Evolutionary conservation across 2,113 vertebrate species (phyloP).

Genomic region (Clarias magur): DNA sequence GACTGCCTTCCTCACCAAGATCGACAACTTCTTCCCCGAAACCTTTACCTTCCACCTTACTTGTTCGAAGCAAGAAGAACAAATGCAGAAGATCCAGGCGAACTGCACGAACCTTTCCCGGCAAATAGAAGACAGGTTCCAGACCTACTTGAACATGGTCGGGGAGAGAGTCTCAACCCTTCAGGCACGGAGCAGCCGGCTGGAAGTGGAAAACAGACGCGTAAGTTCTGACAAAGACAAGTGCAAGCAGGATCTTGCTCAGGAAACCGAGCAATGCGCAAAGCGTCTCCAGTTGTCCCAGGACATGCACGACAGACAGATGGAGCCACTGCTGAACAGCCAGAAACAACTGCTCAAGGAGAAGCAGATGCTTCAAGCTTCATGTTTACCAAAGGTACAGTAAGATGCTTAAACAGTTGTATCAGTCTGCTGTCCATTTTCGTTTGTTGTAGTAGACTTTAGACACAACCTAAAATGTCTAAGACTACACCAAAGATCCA

Average conservation of each 20-base stretch:
- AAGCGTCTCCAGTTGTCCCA: constrained; percentile 56
- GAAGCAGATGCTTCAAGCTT: constrained; percentile 53
- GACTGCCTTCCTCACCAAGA: constrained; percentile 65
- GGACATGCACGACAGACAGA: constrained; percentile 55
- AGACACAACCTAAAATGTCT: neutral
- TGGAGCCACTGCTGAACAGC: constrained; percentile 62
- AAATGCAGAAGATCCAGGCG: constrained; percentile 62
- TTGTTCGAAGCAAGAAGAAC: constrained; percentile 67
- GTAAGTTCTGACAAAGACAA: constrained; percentile 44
- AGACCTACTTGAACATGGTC: constrained; percentile 64
- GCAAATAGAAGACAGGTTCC: constrained; percentile 70
- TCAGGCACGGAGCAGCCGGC: constrained; percentile 63
- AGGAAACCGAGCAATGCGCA: constrained; percentile 32
- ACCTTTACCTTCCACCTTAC: constrained; percentile 73
- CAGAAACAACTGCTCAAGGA: constrained; percentile 61
- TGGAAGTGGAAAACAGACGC: constrained; percentile 62
- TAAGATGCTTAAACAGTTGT: constrained; percentile 37
- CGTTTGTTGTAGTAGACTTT: neutral
- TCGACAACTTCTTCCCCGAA: constrained; percentile 69
- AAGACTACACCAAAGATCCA: neutral
- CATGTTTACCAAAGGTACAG: constrained; percentile 60
- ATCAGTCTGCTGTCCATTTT: neutral
- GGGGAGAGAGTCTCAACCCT: constrained; percentile 64
- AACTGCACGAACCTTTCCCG: constrained; percentile 69
- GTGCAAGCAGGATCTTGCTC: constrained; percentile 50